Evolutionary conservation across 2,113 vertebrate genomes (phyloP).

Genomic region (Oriolus oriolus): DNA sequence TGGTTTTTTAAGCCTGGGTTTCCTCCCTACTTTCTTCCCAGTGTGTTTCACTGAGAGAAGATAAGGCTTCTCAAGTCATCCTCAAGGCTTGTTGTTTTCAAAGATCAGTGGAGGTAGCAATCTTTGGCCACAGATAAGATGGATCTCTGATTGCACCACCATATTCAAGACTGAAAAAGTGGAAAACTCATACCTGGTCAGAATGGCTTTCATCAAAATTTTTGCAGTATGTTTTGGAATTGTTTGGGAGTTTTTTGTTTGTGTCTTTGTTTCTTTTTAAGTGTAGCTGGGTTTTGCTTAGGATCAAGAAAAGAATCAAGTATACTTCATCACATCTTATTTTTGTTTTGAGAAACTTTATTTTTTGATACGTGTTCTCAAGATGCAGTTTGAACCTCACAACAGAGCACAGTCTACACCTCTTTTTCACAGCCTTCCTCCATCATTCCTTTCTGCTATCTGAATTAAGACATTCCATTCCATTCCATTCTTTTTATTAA

Average conservation of each 20-base stretch:
- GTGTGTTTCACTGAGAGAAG: background rate
- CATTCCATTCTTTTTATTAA: background rate
- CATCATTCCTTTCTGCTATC: background rate
- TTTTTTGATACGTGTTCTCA: background rate
- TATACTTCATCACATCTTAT: background rate
- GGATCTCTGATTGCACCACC: background rate
- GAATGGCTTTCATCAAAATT: background rate
- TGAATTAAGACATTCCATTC: background rate
- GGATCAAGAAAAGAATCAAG: background rate
- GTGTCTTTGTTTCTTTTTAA: background rate
- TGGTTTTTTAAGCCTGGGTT: accelerated
- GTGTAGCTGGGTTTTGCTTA: background rate
- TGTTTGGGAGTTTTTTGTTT: background rate
- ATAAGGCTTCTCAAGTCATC: background rate
- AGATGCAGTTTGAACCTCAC: background rate
- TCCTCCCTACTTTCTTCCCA: background rate
- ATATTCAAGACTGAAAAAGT: background rate
- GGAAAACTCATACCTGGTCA: background rate
- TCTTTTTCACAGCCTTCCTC: background rate
- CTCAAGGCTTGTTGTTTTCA: background rate
- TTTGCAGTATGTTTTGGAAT: background rate
- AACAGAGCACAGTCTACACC: background rate
- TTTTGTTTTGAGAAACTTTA: background rate
- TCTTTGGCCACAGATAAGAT: background rate
- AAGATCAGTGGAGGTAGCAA: background rate